These are phyloP conservation scores for Dermochelys coriacea DNA, from an alignment of 2,797 vertebrate species.

Conservation along the genomic window DNA sequence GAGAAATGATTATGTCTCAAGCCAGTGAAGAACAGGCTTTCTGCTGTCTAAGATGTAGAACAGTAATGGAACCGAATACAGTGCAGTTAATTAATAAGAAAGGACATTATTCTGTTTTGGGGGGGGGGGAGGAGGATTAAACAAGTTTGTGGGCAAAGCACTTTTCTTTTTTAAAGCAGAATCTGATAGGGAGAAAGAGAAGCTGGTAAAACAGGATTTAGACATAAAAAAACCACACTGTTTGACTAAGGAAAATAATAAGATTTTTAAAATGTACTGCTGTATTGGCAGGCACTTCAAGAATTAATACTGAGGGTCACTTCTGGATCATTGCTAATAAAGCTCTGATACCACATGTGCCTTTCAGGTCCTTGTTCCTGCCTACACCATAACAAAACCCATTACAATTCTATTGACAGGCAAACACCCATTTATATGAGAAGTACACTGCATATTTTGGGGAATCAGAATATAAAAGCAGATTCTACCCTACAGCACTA, in stretches of 20 bases:
- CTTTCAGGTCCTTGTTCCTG: slow-evolving; percentile 30
- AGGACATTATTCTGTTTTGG: background rate
- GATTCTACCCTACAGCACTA: background rate
- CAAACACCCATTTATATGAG: background rate
- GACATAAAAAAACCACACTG: background rate
- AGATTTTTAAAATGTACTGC: background rate
- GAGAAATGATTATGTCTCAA: slow-evolving; percentile 1
- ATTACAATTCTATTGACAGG: slow-evolving; percentile 15
- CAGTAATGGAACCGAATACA: background rate
- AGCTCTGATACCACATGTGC: background rate
- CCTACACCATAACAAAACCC: slow-evolving; percentile 37
- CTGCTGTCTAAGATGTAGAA: background rate
- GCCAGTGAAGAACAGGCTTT: background rate
- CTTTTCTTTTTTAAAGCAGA: background rate
- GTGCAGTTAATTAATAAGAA: background rate
- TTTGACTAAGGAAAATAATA: background rate
- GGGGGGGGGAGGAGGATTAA: too few relatives aligned
- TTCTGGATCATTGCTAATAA: slow-evolving; percentile 37
- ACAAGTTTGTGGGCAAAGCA: background rate
- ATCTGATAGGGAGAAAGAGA: background rate
- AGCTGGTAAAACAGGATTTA: background rate
- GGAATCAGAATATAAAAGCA: background rate
- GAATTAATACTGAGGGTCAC: background rate
- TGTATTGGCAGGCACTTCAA: background rate
- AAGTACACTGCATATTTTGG: accelerated